These are phyloP conservation scores for Galaxea fascicularis DNA, from an alignment of 92 coral and sea anemone genomes.

Conservation along the genomic window DNA sequence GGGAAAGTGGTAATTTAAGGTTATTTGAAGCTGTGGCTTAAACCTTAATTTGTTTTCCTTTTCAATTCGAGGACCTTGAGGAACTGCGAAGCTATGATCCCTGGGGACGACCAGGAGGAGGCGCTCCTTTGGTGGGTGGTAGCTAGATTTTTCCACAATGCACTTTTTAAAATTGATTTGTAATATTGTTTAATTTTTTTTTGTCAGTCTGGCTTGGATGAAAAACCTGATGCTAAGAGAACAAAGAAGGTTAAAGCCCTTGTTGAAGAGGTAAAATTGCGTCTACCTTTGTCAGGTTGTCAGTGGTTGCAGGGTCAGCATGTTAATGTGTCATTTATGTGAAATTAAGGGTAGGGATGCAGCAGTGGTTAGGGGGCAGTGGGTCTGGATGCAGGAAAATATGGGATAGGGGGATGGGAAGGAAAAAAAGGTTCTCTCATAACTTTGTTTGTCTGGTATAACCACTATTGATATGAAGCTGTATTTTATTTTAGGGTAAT, in stretches of 20 bases:
- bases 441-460: no score
- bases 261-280: conserved; percentile 68
- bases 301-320: no score
- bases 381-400: no score
- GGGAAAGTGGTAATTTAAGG: no score
- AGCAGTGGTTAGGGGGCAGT: no score
- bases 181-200: neutral
- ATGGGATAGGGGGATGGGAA: no score
- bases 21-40: neutral
- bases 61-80: conserved; percentile 75
- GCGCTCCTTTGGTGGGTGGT: conserved; percentile 78
- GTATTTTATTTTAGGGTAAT: conserved; percentile 4
- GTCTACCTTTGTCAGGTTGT: no score
- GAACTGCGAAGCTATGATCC: conserved; percentile 76
- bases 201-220: conserved; percentile 31
- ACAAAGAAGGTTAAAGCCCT: conserved; percentile 74
- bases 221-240: conserved; percentile 70
- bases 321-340: no score
- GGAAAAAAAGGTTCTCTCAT: no score
- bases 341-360: no score
- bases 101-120: conserved; percentile 88
- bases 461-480: neutral
- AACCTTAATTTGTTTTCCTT: neutral
- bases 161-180: neutral
- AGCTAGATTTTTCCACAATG: neutral